These are phyloP conservation scores for Drosophila tsacasi DNA, from an alignment of 1,140 invertebrate genomes.

Conservation along the genomic window DNA sequence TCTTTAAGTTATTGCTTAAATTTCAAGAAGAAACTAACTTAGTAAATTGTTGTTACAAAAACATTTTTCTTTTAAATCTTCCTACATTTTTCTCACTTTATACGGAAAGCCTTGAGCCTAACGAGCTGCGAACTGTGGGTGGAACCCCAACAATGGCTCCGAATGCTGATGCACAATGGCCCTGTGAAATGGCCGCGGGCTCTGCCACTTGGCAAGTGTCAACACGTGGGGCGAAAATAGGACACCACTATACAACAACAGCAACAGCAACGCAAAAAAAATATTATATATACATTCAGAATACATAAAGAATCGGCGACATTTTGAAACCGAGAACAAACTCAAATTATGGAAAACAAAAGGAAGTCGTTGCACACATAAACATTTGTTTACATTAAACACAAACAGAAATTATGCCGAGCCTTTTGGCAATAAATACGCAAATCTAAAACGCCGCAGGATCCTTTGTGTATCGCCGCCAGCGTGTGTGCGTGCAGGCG, in stretches of 20 bases:
- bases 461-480: constrained; percentile 35
- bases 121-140: constrained; percentile 57
- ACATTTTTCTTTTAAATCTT: no score
- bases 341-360: constrained; percentile 67
- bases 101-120: constrained; percentile 36
- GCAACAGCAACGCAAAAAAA: not conserved
- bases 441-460: constrained; percentile 70
- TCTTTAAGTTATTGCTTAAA: not conserved
- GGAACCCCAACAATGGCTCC: constrained; percentile 31
- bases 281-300: not conserved
- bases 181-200: constrained; percentile 43
- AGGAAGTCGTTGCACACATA: constrained; percentile 40
- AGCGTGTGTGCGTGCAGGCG: constrained; percentile 32
- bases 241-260: constrained; percentile 7
- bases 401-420: constrained; percentile 33
- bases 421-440: constrained; percentile 69
- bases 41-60: no score
- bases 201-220: constrained; percentile 50
- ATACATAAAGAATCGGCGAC: constrained; percentile 28
- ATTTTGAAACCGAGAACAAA: constrained; percentile 39
- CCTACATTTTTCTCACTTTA: constrained; percentile 1
- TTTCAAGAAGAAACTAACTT: no score
- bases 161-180: constrained; percentile 42
- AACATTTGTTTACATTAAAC: constrained; percentile 53
- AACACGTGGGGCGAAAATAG: constrained; percentile 44